phyloP scores from a whole-genome alignment of 2,113 vertebrate species.

The Sarotherodon lohbergeri region DNA sequence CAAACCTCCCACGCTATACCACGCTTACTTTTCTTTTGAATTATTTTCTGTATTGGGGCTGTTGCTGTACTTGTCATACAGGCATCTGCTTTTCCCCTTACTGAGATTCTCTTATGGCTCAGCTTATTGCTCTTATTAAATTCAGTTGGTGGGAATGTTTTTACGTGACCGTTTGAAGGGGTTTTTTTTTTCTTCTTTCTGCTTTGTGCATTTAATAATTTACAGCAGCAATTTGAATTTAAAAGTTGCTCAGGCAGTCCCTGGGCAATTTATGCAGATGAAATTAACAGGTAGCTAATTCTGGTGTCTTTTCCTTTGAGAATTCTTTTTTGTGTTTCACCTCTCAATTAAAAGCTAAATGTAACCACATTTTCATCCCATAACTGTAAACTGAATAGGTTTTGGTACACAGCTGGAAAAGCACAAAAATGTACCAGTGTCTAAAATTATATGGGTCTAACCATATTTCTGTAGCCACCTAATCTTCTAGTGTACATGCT shows the following conservation, averaged over 20 bases:
- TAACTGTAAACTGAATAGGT: background rate
- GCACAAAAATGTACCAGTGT: background rate
- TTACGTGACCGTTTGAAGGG: background rate
- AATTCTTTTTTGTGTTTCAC: background rate
- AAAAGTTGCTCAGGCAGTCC: background rate
- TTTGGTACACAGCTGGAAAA: background rate
- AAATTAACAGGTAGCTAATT: background rate
- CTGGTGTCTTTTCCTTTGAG: background rate
- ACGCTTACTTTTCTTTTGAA: background rate
- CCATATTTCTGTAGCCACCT: background rate
- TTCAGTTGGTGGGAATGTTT: background rate
- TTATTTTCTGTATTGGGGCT: conserved; percentile 1
- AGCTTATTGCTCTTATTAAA: background rate
- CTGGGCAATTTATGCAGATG: background rate
- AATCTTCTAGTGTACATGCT: background rate
- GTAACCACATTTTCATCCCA: background rate
- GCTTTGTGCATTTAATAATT: background rate
- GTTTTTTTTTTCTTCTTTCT: background rate
- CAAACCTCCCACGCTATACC: background rate
- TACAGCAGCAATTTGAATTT: background rate
- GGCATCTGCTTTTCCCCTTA: background rate
- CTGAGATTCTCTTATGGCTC: background rate
- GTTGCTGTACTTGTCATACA: background rate
- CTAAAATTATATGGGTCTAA: background rate
- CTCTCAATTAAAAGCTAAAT: background rate